Conservation (phyloP, 2,113 vertebrate species). For the Trachemys scripta region DNA sequence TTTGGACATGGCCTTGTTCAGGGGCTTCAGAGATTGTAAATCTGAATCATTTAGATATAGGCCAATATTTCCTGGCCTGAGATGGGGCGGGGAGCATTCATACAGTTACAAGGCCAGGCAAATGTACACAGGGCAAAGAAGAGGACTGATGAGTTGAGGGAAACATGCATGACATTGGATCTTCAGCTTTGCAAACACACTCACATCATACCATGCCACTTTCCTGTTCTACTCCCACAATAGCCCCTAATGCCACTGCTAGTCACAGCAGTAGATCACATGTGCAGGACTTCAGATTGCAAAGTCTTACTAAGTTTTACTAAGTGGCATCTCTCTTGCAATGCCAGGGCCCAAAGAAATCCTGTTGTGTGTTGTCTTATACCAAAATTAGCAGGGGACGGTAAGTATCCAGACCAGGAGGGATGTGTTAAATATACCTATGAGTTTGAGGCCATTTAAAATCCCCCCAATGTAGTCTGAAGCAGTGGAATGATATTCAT, state of each 20-base stretch:
- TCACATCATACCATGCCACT: neutral
- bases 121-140: neutral
- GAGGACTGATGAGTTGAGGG: neutral
- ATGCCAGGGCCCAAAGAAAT: neutral
- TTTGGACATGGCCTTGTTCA: neutral
- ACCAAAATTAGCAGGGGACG: neutral
- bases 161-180: neutral
- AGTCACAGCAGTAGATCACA: neutral
- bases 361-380: neutral
- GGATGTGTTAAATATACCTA: neutral
- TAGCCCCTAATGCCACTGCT: neutral
- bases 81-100: neutral
- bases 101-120: fast-evolving
- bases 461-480: slow-evolving; percentile 8
- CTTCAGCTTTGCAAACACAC: neutral
- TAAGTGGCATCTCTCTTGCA: neutral
- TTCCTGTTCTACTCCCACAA: neutral
- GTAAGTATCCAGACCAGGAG: neutral
- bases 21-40: neutral
- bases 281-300: fast-evolving
- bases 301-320: neutral
- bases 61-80: neutral
- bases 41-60: neutral
- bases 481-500: neutral
- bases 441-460: neutral